A percentile compares a stretch with the other conserved stretches of the same genome.
Conservation (phyloP, 2,888 invertebrate genomes). For the Drosophila parthenogenetica region DNA sequence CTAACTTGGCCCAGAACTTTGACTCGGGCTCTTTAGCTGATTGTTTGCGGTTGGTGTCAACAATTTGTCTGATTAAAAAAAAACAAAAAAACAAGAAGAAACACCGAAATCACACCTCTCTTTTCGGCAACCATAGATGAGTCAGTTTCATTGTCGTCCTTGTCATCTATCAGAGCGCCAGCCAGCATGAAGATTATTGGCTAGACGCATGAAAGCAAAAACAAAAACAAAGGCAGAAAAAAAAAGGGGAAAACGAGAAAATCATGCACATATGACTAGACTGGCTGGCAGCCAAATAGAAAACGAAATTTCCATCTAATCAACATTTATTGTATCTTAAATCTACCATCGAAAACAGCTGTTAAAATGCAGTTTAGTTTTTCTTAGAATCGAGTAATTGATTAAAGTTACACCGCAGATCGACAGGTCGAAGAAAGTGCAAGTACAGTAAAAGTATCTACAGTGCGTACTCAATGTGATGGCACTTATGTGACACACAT, state of each 20-base stretch:
- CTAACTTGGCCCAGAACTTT: background rate
- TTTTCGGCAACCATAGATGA: slow-evolving; percentile 45
- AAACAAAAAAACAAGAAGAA: slow-evolving; percentile 43
- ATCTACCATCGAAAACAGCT: slow-evolving; percentile 18
- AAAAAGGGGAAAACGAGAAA: background rate
- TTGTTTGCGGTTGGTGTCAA: slow-evolving; percentile 74
- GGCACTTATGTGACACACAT: slow-evolving; percentile 32
- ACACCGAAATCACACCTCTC: background rate
- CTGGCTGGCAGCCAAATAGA: slow-evolving; percentile 73
- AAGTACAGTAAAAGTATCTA: slow-evolving; percentile 4
- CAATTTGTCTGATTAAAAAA: slow-evolving; percentile 78
- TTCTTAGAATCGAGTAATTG: slow-evolving; percentile 23
- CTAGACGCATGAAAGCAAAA: slow-evolving; percentile 35
- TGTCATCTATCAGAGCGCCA: slow-evolving; percentile 63
- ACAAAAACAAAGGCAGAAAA: background rate
- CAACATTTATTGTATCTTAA: background rate
- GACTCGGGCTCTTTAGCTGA: slow-evolving; percentile 62
- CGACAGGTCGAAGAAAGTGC: slow-evolving; percentile 3
- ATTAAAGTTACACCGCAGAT: slow-evolving; percentile 21
- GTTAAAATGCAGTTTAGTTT: slow-evolving; percentile 34
- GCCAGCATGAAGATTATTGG: slow-evolving; percentile 64
- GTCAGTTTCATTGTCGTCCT: slow-evolving; percentile 68
- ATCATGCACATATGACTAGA: slow-evolving; percentile 46
- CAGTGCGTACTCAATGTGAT: background rate
- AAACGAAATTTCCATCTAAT: slow-evolving; percentile 5